Base-by-base conservation (phyloP, 2,888 invertebrate species). In the Tupiocoris notatus region DNA sequence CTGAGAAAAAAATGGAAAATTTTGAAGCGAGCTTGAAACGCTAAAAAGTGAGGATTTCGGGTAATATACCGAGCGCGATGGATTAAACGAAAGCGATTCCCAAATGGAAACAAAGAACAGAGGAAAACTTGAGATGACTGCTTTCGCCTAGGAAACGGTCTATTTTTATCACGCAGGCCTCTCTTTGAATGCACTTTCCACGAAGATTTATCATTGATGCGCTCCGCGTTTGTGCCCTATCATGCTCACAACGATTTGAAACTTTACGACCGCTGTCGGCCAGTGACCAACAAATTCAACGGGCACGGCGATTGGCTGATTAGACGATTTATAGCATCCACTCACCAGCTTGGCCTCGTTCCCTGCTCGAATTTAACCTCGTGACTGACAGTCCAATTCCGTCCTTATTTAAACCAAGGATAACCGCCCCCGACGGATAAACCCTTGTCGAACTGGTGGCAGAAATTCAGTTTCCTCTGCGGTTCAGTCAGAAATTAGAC, bases 391-490 rank as follows among this genome's bases (percentile, higher is more conserved):
- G 70, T 22, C 59, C 57, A 24, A 68, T 56, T 70, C 70, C 70
- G 25, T 70, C 70, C 70, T 70, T 59, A 59, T 70, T 70, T 70
- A 25, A 59, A 18, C 24, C 70, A 70, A 70, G 70, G 70, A 70
- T 58, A 54, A 58, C 70, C 39, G 39, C 39, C 39, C 39, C 39
- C 39, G 39, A 3, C 12, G 39, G 39, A n/a, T n/a, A n/a, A n/a
- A n/a, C n/a, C n/a, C n/a, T n/a, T n/a, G n/a, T n/a, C n/a, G n/a
- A n/a, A n/a, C n/a, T n/a, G n/a, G n/a, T n/a, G n/a, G n/a, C n/a
- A n/a, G n/a, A n/a, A n/a, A n/a, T n/a, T n/a, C n/a, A n/a, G n/a
- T n/a, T n/a, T n/a, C n/a, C n/a, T n/a, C n/a, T n/a, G n/a, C n/a
- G n/a, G n/a, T n/a, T n/a, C n/a, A n/a, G n/a, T n/a, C n/a, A n/a